Base-by-base conservation (phyloP, 1,140 invertebrate genomes). In the Drosophila saltans region DNA sequence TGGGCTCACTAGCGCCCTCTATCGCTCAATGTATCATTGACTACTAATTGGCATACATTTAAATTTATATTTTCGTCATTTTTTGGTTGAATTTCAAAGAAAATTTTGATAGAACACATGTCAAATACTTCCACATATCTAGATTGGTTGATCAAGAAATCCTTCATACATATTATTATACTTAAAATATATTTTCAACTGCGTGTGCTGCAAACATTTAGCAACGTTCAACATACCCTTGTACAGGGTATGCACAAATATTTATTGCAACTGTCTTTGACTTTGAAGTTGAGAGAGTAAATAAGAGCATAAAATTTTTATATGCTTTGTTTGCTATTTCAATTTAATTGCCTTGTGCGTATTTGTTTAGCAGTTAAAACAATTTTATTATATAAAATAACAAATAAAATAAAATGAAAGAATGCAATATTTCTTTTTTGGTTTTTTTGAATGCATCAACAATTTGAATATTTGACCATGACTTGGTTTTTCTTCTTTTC, bases 281-380 rank as follows among this genome's bases (percentile, higher is more conserved):
- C 45, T 43, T 43, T 43, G 41, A 43, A 4, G 41, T 43, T 43
- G 41, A 43, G 8, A 3, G 3, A 3, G 3, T 1, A 21, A 45
- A 45, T 7, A 45, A 45, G 10, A 7, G 21, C 21, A 26, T 52
- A 9, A n/a, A 10, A 52, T 26, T 52, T 52, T 52, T 24, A 52
- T 52, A 26, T 52, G 21, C 45, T 26, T 52, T 52, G 21, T 26
- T 52, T 52, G 45, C 3, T 52, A 8, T 52, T 52, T 52, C 21
- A 52, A 52, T 52, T 52, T 52, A 52, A 52, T 52, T 52, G 45
- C 45, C 24, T 52, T 52, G 9, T 52, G 45, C 45, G 45, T 52
- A 52, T 52, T 52, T 52, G 45, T 26, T 52, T 52, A 26, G 10
- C 45, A 52, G 45, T 26, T 48, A 52, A 26, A 52, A 36, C 33